Conservation (phyloP, 2,113 vertebrate genomes). For the Tragelaphus imberbis region DNA sequence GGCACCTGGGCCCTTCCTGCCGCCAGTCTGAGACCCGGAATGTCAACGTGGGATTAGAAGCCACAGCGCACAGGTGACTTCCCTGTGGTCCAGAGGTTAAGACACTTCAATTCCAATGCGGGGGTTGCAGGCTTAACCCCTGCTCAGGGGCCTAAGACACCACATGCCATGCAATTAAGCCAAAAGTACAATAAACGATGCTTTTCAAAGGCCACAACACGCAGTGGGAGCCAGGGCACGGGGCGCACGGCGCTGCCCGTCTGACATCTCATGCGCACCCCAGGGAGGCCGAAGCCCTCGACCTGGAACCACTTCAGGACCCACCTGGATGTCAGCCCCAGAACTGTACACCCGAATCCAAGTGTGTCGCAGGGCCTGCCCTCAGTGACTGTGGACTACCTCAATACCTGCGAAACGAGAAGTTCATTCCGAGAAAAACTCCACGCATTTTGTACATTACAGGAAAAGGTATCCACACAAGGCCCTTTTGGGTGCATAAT, state of each 20-base stretch:
- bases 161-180: neutral
- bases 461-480: neutral
- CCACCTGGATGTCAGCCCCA: neutral
- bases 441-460: neutral
- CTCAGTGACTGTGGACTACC: neutral
- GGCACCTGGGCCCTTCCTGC: no score
- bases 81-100: neutral
- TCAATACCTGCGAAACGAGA: neutral
- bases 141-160: neutral
- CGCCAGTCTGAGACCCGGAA: accelerated
- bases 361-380: neutral
- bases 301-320: neutral
- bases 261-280: accelerated
- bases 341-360: no score
- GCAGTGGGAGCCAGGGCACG: no score
- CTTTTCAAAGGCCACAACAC: neutral
- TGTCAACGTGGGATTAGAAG: neutral
- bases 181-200: neutral
- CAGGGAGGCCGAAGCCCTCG: neutral
- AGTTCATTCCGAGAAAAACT: neutral
- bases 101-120: neutral
- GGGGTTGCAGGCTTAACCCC: neutral
- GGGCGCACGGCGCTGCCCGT: neutral
- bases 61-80: neutral
- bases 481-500: neutral